Base-by-base conservation (phyloP, 1,140 invertebrate species). In the Sipha flava region DNA sequence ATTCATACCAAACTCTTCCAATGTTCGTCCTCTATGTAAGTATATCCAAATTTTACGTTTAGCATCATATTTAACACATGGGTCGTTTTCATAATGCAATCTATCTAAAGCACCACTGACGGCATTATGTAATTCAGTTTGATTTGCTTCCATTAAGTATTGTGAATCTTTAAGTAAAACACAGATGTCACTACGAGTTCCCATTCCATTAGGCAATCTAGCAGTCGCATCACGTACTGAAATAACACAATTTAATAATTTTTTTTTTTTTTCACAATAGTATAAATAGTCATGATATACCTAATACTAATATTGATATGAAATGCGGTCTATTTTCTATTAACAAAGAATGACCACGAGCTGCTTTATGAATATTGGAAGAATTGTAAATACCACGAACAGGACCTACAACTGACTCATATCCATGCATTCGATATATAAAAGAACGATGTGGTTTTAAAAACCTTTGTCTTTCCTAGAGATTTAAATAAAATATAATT, bases 41-140 rank as follows among this genome's bases (percentile, higher is more conserved):
- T 96, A 96, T 45, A 96, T 91, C 95, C 95, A 97, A 16, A 94
- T 90, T 86, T 96, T 96, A 9, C 92, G 87, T 83, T 93, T 92
- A 0, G 93, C 90, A 85, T 96, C 94, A 85, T 95, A 96, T 83
- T 94, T 92, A 1, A 96, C 94, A 84, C 94, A 96, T 0, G 95
- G 94, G 88, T 96, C 94, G 79, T 92, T 87, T 84, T 95, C 94
- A 70, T 93, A 94, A 85, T 96, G 95, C 82, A 97, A 88, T 64
- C 94, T 87, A 86, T 97, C 95, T 5, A 97, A 85, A 9, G 95
- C 94, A 3, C 94, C 94, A 83, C 93, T 95, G 0, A 97, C 94
- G 1, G 95, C 94, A 7, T 92, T 93, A 84, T 95, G 92, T 3
- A 95, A 84, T 52, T 92, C 86, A 80, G 87, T 91, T 81, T 93